Evolutionary conservation across 2,113 vertebrate species (phyloP).

Genomic region (Neopipo cinnamomea): DNA sequence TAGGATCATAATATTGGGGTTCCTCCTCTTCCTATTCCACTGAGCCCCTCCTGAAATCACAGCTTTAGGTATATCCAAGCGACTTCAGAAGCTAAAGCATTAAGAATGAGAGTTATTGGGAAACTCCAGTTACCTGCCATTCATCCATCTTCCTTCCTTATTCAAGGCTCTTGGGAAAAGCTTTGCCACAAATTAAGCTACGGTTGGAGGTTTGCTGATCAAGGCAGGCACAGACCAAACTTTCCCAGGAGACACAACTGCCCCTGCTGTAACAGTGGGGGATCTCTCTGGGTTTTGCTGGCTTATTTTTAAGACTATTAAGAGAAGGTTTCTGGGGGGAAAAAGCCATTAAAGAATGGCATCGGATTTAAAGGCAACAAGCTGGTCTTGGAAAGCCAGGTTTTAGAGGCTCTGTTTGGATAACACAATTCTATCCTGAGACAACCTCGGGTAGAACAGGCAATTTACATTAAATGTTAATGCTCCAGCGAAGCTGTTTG

Average conservation of each 20-base stretch:
- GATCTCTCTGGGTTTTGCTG: neutral
- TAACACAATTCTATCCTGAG: fast-evolving
- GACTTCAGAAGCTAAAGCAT: neutral
- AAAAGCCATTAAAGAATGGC: neutral
- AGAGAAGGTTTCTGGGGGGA: neutral
- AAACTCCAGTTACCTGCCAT: fast-evolving
- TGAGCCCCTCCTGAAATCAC: neutral
- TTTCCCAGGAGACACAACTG: neutral
- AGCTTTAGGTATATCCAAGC: fast-evolving
- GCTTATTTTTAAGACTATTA: neutral
- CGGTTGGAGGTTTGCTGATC: neutral
- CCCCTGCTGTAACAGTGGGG: fast-evolving
- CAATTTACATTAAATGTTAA: neutral
- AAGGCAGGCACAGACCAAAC: neutral
- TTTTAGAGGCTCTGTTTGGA: neutral
- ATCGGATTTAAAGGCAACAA: neutral
- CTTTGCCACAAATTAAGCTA: fast-evolving
- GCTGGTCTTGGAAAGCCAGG: neutral
- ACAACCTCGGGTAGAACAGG: neutral
- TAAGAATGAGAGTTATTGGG: fast-evolving
- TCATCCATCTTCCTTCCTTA: neutral
- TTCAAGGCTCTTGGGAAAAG: neutral
- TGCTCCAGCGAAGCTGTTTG: neutral
- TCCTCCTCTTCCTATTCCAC: neutral
- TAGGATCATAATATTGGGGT: fast-evolving